phyloP scores from a whole-genome alignment of 2,113 vertebrate species.

The Lepus europaeus region DNA sequence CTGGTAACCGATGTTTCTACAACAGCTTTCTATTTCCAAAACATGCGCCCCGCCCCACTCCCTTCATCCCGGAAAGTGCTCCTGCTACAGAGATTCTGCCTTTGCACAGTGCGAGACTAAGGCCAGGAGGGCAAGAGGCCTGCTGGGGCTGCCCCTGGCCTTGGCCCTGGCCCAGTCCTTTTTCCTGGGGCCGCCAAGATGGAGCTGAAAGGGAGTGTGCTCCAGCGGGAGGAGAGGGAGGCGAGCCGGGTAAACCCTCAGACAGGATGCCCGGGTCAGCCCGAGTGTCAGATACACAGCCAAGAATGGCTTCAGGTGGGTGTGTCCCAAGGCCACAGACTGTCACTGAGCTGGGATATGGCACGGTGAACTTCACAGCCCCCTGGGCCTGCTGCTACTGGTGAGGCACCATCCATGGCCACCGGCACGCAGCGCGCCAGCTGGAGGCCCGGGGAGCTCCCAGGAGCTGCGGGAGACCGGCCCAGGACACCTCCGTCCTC shows the following conservation, averaged over 20 bases:
- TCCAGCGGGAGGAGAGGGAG: neutral
- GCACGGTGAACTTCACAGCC: neutral
- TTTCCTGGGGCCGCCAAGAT: neutral
- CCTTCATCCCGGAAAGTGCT: neutral
- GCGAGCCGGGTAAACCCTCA: neutral
- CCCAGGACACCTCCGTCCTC: neutral
- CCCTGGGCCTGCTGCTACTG: neutral
- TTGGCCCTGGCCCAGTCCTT: neutral
- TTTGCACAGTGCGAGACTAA: neutral
- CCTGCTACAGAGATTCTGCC: neutral
- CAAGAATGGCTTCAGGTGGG: neutral
- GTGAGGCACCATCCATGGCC: neutral
- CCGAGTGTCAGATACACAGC: neutral
- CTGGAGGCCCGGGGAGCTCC: neutral
- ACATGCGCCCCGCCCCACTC: neutral
- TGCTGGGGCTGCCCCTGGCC: too few species aligned
- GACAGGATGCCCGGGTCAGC: neutral
- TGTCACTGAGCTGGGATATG: too few species aligned
- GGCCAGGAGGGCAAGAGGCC: neutral
- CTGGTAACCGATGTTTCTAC: slow-evolving; percentile 17
- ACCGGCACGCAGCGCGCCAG: neutral
- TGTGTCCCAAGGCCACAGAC: neutral
- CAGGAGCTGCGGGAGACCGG: neutral
- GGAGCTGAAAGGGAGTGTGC: neutral
- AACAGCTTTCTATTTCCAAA: slow-evolving; percentile 58